Percentiles rank a stretch among this genome's conserved stretches.
phyloP scores from a whole-genome alignment of 2,888 invertebrate genomes.

The Cerastoderma edule region DNA sequence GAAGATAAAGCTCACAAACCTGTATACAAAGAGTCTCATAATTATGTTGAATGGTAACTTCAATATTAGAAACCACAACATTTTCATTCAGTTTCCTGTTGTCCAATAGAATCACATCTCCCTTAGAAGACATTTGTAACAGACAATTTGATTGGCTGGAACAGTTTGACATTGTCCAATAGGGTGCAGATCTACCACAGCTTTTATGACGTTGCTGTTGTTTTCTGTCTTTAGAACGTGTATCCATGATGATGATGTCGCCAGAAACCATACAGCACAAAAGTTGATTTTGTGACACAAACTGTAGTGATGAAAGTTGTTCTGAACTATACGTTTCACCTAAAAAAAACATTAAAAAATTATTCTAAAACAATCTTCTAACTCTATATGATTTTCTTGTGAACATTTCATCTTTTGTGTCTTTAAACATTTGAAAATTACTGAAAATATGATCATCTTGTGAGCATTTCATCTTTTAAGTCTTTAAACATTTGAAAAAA shows the following conservation, averaged over 20 bases:
- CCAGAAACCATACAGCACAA: constrained; percentile 42
- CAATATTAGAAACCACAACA: constrained; percentile 10
- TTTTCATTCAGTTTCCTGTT: constrained; percentile 21
- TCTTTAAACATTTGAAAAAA: no score
- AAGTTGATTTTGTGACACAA: constrained; percentile 16
- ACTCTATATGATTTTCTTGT: no score
- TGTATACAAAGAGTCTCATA: constrained; percentile 32
- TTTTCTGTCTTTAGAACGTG: constrained; percentile 32
- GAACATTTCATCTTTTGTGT: no score
- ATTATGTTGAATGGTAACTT: constrained; percentile 4
- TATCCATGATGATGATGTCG: constrained; percentile 44
- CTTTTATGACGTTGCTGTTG: constrained; percentile 2
- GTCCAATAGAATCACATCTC: constrained; percentile 42
- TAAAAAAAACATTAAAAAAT: no score
- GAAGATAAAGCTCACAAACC: no score
- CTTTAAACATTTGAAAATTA: no score
- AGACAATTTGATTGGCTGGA: constrained; percentile 48
- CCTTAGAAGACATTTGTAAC: constrained; percentile 49
- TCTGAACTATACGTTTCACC: constrained; percentile 8
- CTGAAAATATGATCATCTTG: no score
- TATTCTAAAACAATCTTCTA: no score
- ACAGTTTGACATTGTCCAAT: constrained; percentile 50
- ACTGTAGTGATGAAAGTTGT: constrained; percentile 29
- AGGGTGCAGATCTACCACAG: constrained; percentile 20
- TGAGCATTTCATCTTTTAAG: no score